Base-by-base conservation (phyloP, 2,113 vertebrate genomes). In the Odontesthes bonariensis region DNA sequence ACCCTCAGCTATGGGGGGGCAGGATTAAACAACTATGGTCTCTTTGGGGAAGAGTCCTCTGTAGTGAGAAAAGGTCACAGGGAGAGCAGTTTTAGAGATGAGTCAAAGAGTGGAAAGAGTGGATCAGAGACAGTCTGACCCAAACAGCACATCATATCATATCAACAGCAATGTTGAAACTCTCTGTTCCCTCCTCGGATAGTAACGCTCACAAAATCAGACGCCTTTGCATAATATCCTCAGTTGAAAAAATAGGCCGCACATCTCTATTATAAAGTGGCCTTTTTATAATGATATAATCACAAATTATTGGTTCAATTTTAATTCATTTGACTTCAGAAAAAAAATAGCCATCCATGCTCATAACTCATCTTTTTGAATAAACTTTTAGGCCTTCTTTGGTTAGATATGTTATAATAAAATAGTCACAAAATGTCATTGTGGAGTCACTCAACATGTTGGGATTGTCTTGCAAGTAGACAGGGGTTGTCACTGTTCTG, bases 51-150 rank as follows among this genome's bases (percentile, higher is more conserved):
- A 38, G 11, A 59, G 66, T 86, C 64, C 47, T 69, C 51, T 66
- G 40, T n/a, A 75, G 27, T 17, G 5, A n/a, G 14, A 89, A 49
- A 93, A 92, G 92, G 91, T 92, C 91, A 91, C 49, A 6, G 19
- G 32, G 31, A 73, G 73, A 82, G 49, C 65, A 68, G 69, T 70
- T 80, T 5, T 65, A 71, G 57, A 19, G 65, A 51, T 88, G 89
- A 88, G 77, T 89, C 89, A 89, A 60, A 68, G 52, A 4, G 22
- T 13, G 49, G 62, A 80, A 16, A 42, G 27, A 64, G 38, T 4
- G 27, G 54, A 66, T 76, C 63, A 86, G 67, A 71, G 53, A 8
- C 65, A 16, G 22, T 22, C 22, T 49, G 71, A 61, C 22, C 11
- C n/a, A 1, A 5, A 0, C 40, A 7, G 32, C 2, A 12, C 11